phyloP scores from a whole-genome alignment of 92 coral and sea anemone species.

The Desmophyllum pertusum region DNA sequence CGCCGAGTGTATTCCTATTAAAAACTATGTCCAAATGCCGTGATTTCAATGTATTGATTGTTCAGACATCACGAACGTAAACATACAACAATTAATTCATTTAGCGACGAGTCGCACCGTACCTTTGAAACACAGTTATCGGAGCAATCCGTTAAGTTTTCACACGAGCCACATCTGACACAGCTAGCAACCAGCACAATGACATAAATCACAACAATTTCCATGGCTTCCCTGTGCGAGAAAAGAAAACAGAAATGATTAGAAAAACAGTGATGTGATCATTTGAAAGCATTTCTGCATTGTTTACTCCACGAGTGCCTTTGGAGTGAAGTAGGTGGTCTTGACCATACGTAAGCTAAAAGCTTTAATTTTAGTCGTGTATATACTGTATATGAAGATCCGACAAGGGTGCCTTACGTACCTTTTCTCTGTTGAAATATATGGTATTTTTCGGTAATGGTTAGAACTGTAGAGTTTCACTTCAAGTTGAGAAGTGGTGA shows the following conservation, averaged over 20 bases:
- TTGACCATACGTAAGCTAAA: not conserved
- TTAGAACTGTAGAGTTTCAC: not conserved
- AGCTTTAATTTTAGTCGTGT: not conserved
- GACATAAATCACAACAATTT: not conserved
- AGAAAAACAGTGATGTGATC: not conserved
- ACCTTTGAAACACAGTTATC: slow-evolving; percentile 34
- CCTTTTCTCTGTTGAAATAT: not conserved
- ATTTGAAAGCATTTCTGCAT: not conserved
- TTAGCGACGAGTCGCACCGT: not conserved
- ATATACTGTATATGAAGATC: not conserved
- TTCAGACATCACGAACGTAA: not conserved
- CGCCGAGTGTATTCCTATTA: too few species aligned
- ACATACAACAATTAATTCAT: not conserved
- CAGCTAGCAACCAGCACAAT: not conserved
- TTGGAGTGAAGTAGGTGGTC: not conserved
- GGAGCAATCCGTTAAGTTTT: slow-evolving; percentile 2
- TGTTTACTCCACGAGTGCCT: not conserved
- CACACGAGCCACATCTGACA: not conserved
- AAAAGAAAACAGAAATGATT: not conserved
- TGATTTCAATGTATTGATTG: not conserved
- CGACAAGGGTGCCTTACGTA: not conserved
- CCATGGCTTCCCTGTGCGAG: slow-evolving; percentile 4
- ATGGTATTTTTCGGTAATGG: not conserved
- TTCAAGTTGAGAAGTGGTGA: not conserved
- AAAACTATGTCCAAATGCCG: not conserved